A percentile compares a stretch with the other conserved stretches of the same genome.
Evolutionary conservation across 2,113 vertebrate genomes (phyloP).

Genomic region (Halcyon senegalensis): DNA sequence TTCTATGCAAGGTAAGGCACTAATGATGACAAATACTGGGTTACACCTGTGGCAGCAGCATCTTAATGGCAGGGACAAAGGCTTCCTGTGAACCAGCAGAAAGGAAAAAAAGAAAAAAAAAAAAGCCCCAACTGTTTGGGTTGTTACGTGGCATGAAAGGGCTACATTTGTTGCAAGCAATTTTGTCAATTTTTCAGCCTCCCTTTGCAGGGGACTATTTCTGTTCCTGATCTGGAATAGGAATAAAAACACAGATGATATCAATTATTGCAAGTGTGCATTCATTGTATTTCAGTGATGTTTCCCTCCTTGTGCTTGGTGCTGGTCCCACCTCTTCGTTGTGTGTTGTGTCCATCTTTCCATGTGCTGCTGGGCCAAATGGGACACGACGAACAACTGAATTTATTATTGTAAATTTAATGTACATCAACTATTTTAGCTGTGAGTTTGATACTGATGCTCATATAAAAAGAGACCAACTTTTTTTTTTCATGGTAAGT

Average conservation of each 20-base stretch:
- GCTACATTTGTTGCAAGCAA: fast-evolving
- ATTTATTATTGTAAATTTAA: neutral
- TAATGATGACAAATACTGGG: neutral
- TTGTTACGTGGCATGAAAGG: neutral
- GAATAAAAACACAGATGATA: neutral
- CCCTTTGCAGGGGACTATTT: neutral
- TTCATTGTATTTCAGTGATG: neutral
- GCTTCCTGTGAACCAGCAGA: neutral
- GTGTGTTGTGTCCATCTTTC: neutral
- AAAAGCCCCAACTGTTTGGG: neutral
- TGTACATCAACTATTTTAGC: neutral
- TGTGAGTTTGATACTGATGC: neutral
- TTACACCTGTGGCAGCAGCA: neutral
- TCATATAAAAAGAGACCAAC: neutral
- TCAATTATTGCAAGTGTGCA: neutral
- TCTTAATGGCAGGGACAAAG: neutral
- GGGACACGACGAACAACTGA: neutral
- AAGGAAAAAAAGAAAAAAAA: neutral
- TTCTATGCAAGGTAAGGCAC: neutral
- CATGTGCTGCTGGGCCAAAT: neutral
- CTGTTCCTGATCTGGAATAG: neutral
- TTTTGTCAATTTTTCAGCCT: neutral
- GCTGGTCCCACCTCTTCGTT: neutral
- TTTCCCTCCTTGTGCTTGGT: neutral
- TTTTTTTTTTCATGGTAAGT: neutral